Evolutionary conservation across 2,113 vertebrate species (phyloP).

Genomic region (Myotis lucifugus): DNA sequence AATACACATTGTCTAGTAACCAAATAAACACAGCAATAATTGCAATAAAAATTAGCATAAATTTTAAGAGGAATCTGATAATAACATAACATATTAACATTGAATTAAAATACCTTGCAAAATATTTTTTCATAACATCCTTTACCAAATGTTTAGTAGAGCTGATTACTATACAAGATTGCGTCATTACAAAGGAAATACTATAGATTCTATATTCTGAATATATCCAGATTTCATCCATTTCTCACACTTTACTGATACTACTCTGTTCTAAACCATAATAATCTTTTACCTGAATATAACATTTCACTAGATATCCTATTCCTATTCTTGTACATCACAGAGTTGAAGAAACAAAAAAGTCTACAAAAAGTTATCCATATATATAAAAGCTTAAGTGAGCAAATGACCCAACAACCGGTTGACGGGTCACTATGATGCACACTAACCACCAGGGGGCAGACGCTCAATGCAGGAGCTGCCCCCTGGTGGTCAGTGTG

Average conservation of each 20-base stretch:
- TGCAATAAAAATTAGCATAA: background rate
- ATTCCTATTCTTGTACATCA: background rate
- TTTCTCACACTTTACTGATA: background rate
- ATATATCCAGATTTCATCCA: background rate
- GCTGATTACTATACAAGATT: background rate
- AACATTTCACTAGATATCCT: background rate
- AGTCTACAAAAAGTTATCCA: background rate
- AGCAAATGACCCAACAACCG: too few species aligned
- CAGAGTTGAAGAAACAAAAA: background rate
- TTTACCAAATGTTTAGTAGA: background rate
- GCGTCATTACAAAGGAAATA: conserved; percentile 19
- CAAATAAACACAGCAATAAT: background rate
- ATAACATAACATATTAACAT: background rate
- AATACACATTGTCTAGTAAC: background rate
- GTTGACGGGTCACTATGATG: too few species aligned
- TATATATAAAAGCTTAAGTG: too few species aligned
- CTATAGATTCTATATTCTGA: background rate
- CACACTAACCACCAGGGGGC: too few species aligned
- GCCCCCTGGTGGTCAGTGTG: too few species aligned
- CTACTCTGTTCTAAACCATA: background rate
- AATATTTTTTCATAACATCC: background rate
- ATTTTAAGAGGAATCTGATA: background rate
- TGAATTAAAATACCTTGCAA: background rate
- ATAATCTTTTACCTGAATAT: background rate
- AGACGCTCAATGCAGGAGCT: too few species aligned